These are phyloP conservation scores for Nymphalis c-album DNA, from an alignment of 2,888 invertebrate species.

Conservation along the genomic window DNA sequence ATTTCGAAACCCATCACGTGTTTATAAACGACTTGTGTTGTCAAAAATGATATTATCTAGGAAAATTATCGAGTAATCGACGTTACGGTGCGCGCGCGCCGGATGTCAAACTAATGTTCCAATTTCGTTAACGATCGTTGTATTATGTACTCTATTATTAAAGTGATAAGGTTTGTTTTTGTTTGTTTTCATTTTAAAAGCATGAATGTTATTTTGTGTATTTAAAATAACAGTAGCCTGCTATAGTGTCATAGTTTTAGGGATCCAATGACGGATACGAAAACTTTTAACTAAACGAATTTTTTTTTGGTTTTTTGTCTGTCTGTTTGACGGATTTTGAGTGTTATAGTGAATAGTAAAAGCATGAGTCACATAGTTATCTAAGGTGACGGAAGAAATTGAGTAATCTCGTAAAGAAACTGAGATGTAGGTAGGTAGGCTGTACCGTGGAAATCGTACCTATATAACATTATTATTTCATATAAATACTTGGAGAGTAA, in stretches of 20 bases:
- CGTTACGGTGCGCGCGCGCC: conserved; percentile 74
- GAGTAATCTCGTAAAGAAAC: too few species aligned
- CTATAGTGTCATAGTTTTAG: conserved; percentile 74
- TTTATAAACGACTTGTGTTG: conserved; percentile 47
- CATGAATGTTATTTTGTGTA: conserved; percentile 49
- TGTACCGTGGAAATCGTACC: too few species aligned
- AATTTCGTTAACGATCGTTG: conserved; percentile 32
- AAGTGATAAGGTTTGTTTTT: conserved; percentile 18
- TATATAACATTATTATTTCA: too few species aligned
- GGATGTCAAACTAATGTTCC: conserved; percentile 70
- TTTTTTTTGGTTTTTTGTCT: too few species aligned
- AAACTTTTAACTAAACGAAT: neutral
- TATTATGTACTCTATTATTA: conserved; percentile 41
- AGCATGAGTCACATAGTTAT: too few species aligned
- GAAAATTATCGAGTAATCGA: conserved; percentile 79
- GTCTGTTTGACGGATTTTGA: too few species aligned
- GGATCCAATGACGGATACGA: conserved; percentile 31
- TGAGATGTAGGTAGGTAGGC: too few species aligned
- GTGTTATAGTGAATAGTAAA: too few species aligned
- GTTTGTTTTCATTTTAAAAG: neutral
- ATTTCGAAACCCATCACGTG: conserved; percentile 30
- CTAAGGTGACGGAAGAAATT: too few species aligned
- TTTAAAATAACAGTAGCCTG: conserved; percentile 76
- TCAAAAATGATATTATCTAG: conserved; percentile 74
- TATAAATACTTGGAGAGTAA: too few species aligned